A percentile compares a stretch with the other conserved stretches of the same genome.
Conservation (phyloP, 2,888 invertebrate genomes). For the Oeneis ivallda region DNA sequence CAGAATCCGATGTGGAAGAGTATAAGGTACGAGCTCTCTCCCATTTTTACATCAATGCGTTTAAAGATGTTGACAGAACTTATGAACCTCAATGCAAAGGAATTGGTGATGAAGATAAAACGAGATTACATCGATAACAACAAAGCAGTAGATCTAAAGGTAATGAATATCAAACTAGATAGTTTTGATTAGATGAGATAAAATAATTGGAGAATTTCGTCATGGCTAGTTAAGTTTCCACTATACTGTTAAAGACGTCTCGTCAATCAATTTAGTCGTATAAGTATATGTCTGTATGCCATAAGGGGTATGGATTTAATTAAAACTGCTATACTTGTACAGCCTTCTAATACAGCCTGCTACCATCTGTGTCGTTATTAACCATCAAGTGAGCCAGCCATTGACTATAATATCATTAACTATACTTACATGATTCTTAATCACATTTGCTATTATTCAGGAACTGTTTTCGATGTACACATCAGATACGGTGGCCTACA, state of each 20-base stretch:
- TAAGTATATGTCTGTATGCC: too few relatives aligned
- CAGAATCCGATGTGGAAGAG: constrained; percentile 63
- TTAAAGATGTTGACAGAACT: constrained; percentile 57
- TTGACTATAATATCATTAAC: too few relatives aligned
- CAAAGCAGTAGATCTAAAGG: constrained; percentile 59
- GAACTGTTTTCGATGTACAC: constrained; percentile 68
- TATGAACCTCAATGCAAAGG: constrained; percentile 63
- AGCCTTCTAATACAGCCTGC: too few relatives aligned
- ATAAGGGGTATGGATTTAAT: too few relatives aligned
- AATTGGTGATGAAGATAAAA: constrained; percentile 58
- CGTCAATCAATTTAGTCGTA: too few relatives aligned
- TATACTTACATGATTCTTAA: not conserved
- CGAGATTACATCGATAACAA: constrained; percentile 56
- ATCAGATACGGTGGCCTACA: constrained; percentile 66
- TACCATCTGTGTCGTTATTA: too few relatives aligned
- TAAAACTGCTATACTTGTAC: too few relatives aligned
- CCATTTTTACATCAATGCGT: constrained; percentile 62
- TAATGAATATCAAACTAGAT: constrained; percentile 33
- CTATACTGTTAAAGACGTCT: too few relatives aligned
- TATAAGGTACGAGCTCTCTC: constrained; percentile 59
- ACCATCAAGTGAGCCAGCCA: too few relatives aligned
- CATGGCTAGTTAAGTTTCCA: too few relatives aligned
- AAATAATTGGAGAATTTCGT: too few relatives aligned
- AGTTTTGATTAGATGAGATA: too few relatives aligned
- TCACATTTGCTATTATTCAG: constrained; percentile 42